Percentiles rank a stretch among this genome's conserved stretches.
phyloP scores from a whole-genome alignment of 2,797 vertebrate species.

The Prionace glauca region DNA sequence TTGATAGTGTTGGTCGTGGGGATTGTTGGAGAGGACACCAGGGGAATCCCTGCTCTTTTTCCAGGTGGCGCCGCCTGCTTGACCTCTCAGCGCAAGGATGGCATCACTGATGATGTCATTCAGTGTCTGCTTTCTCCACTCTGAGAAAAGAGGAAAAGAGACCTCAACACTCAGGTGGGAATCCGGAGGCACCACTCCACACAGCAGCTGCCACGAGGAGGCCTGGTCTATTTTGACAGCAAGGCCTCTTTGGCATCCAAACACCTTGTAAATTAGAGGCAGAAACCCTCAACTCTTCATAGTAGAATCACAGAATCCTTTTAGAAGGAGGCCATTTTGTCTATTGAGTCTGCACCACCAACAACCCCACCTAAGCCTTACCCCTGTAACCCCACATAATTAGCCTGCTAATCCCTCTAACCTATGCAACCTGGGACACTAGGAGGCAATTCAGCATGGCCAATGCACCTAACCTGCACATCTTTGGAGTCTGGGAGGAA shows the following conservation, averaged over 20 bases:
- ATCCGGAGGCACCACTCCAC: background rate
- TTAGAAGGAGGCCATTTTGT: too few species aligned
- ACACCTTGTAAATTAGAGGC: too few species aligned
- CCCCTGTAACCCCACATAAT: too few species aligned
- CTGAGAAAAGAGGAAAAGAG: background rate
- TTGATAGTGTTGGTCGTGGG: background rate
- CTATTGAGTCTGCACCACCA: too few species aligned
- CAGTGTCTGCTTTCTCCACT: background rate
- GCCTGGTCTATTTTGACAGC: background rate
- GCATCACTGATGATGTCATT: background rate
- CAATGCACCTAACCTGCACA: too few species aligned
- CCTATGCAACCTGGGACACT: too few species aligned
- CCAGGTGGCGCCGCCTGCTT: background rate
- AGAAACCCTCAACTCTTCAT: too few species aligned
- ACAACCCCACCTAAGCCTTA: too few species aligned
- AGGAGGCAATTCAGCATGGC: too few species aligned
- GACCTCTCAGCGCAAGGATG: background rate
- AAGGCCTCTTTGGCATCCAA: background rate
- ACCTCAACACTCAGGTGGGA: background rate
- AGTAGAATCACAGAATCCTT: too few species aligned
- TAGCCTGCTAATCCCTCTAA: too few species aligned
- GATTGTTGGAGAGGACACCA: background rate
- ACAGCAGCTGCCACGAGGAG: background rate
- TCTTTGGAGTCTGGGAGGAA: too few species aligned
- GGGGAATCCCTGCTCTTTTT: background rate